Base-by-base conservation (phyloP, 2,113 vertebrate genomes). In the Mirza zaza region DNA sequence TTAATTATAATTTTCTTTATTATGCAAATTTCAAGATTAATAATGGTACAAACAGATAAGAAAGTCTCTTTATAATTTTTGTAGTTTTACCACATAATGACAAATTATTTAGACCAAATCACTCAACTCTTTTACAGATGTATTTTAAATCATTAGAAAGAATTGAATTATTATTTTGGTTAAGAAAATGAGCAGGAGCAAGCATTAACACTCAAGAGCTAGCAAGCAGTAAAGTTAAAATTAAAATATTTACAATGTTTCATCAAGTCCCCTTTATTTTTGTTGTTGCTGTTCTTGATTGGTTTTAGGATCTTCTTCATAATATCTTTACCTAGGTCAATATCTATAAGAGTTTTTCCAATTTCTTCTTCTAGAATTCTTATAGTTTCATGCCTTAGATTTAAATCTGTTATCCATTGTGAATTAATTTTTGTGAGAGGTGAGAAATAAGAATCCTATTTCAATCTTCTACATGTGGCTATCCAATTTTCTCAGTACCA, bases 1-100 rank as follows among this genome's bases (percentile, higher is more conserved):
- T 98, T 98, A 96, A 94, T 98, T 98, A 94, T 73, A 91, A 96
- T 91, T 97, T 97, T 98, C 97, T 94, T 97, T 98, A 96, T 98
- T 68, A 86, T 97, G 94, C 94, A 98, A 98, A 98, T 98, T 97
- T 97, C 23, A 95, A 98, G 87, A 98, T 98, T 97, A 98, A 97
- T 97, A 98, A 98, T 95, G 94, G 73, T 79, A 77, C 36, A 97
- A 84, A 90, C 92, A 97, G 97, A 98, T 98, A 98, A 97, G 77
- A 55, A 87, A 18, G 12, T 97, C 93, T 97, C 92, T 97, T 90
- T 75, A 79, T 95, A 97, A 84, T 90, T 52, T 96, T 50, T 91
- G 45, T 63, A 97, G 94, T 98, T 98, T 97, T 96, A 97, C 63
- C 5, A 4, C 63, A 98, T 91, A 98, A 94, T 90, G 96, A 88